Evolutionary conservation across 1,140 invertebrate genomes (phyloP), one percentile per base, ranked within the genome.

Genomic region (Tetramorium simillimum): DNA sequence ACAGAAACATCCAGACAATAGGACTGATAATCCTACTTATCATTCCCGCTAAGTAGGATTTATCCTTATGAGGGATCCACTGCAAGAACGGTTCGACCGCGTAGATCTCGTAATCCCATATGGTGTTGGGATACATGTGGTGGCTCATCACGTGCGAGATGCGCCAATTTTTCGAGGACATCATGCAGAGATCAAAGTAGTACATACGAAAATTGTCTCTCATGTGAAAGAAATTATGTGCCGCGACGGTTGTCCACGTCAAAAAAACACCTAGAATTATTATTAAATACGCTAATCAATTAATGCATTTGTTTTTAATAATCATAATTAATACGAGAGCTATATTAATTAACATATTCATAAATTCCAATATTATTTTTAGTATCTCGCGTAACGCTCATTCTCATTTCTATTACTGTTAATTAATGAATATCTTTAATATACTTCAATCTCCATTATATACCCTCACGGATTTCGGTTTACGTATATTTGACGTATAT

Each of bases 201-300:
- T 97, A 98, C 97, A 98, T 98, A 63, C 98, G 96, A 96, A 97
- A 98, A 92, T 96, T 98, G 91, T 98, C 97, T 28, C 95, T 96
- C 90, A 97, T 96, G 92, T 99, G 98, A 67, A 98, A 97, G 92
- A 97, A 99, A 94, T 98, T 99, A 92, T 99, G 98, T 0, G 96
- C 96, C 28, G 95, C 95, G 43, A 97, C 95, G 16, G 95, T 93
- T 0, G 96, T 95, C 92, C 96, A 96, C 37, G 95, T 94, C 1
- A 98, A 92, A 28, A 96, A 93, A 6, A 96, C 76, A 2, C 96
- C 97, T 77, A 95, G 91, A 28, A 96, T n/a, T 49, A 62, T 21
- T 1, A 1, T 63, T 2, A 14, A 46, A 28, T 63, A 77, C 46
- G n/a, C n/a, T n/a, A n/a, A n/a, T n/a, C n/a, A n/a, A 28, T 3